Evolutionary conservation across 2,888 invertebrate species (phyloP).

Genomic region (Apeira syringaria): DNA sequence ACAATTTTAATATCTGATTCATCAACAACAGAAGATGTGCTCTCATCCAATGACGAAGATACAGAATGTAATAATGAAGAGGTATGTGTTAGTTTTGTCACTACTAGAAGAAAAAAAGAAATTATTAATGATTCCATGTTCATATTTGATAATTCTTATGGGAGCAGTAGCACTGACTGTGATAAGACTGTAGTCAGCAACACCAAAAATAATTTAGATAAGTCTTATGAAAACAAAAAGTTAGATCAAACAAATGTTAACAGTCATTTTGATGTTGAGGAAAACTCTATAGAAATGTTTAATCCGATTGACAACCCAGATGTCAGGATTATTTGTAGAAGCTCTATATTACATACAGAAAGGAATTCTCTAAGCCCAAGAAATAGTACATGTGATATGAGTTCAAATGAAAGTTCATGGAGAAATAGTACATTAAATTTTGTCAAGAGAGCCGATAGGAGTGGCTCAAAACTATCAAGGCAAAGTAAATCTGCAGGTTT

Average conservation of each 20-base stretch:
- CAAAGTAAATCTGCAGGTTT: conserved; percentile 2
- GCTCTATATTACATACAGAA: background rate
- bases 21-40: conserved; percentile 28
- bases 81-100: conserved; percentile 62
- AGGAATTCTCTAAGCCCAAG: background rate
- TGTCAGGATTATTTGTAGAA: background rate
- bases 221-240: conserved; percentile 11
- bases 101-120: conserved; percentile 64
- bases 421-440: background rate
- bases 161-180: conserved; percentile 49
- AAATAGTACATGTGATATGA: background rate
- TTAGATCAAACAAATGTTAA: no score
- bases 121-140: conserved; percentile 52
- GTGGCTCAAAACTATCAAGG: conserved; percentile 7
- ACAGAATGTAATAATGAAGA: conserved; percentile 12
- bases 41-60: conserved; percentile 31
- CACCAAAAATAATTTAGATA: conserved; percentile 27
- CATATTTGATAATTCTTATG: conserved; percentile 48
- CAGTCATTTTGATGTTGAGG: background rate
- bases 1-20: conserved; percentile 30
- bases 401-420: background rate
- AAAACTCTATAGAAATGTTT: background rate
- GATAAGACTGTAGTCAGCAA: conserved; percentile 53
- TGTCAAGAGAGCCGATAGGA: background rate
- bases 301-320: background rate